Base-by-base conservation (phyloP, 2,888 invertebrate species). In the Nysson spinosus region DNA sequence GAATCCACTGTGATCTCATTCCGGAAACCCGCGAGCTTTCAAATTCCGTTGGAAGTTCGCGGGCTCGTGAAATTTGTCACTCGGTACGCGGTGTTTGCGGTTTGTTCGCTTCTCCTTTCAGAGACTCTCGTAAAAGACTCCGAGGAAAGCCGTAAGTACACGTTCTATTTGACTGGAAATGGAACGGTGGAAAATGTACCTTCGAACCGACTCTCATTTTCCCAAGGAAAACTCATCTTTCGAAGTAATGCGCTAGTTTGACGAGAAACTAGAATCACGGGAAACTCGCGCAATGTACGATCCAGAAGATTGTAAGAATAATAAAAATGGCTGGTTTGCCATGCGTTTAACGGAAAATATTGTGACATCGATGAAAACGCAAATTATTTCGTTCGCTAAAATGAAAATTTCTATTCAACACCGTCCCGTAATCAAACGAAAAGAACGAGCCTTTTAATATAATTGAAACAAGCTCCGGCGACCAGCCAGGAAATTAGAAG, bases 11-110 rank as follows among this genome's bases (percentile, higher is more conserved):
- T 12, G 43, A 49, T 54, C 62, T 61, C 64, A 44, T 61, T 49
- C 49, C 54, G 28, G 49, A 46, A 50, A 62, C 43, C 64, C 61
- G 54, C 62, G 64, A 55, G 55, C 62, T 62, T 62, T 55, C 64
- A 64, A 62, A 62, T 64, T 64, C 47, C 22, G 34, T 11, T 42
- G 17, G 19, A 19, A 24, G 39, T 28, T 46, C 35, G 6, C 12
- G 35, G 12, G 12, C 14, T 3, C 32, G 12, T 12, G 51, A 42
- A 51, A 51, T 42, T 51, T n/a, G 51, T 43, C 63, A 46, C 43
- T 26, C 54, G 30, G 6, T 30, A 11, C 30, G 30, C 5, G 30
- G 34, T 34, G n/a, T n/a, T n/a, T n/a, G n/a, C n/a, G 5, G 34
- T 14, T 2, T 16, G 14, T 34, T 34, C 24, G 24, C 2, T 1